A percentile compares a stretch with the other conserved stretches of the same genome.
Evolutionary conservation across 1,140 invertebrate genomes (phyloP).

Genomic region (Hylaeus volcanicus): DNA sequence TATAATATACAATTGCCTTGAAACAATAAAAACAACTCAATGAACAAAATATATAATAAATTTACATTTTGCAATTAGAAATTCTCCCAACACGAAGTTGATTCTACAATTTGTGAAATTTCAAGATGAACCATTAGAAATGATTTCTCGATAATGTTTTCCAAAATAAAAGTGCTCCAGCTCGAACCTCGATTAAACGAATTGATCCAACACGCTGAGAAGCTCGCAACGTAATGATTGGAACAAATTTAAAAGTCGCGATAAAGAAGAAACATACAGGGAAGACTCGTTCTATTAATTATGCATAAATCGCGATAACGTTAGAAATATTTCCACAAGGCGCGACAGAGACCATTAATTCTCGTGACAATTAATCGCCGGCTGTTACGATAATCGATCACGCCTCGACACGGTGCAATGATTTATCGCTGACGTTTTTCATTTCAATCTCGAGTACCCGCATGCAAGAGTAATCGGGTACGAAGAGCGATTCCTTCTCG

Average conservation of each 20-base stretch:
- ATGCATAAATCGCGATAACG: not conserved
- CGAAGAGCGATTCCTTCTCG: constrained; percentile 31
- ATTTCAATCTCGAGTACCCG: constrained; percentile 55
- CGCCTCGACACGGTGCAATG: constrained; percentile 52
- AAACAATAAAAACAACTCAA: too few species aligned
- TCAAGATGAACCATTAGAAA: too few species aligned
- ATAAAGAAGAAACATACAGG: too few species aligned
- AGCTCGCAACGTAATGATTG: not conserved
- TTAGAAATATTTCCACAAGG: constrained; percentile 1
- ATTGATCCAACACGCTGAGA: not conserved
- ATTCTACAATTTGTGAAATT: too few species aligned
- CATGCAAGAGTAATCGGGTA: constrained; percentile 39
- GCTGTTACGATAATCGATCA: constrained; percentile 58
- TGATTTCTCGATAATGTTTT: not conserved
- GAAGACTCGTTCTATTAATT: not conserved
- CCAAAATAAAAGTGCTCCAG: not conserved
- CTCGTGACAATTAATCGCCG: constrained; percentile 54
- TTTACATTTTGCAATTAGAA: too few species aligned
- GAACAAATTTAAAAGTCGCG: not conserved
- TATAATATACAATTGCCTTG: too few species aligned
- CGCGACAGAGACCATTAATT: constrained; percentile 38
- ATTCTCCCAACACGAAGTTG: too few species aligned
- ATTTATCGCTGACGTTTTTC: constrained; percentile 62
- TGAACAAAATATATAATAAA: too few species aligned
- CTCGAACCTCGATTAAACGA: not conserved